phyloP scores from a whole-genome alignment of 1,140 invertebrate species.

The Gonatopus flavifemur region DNA sequence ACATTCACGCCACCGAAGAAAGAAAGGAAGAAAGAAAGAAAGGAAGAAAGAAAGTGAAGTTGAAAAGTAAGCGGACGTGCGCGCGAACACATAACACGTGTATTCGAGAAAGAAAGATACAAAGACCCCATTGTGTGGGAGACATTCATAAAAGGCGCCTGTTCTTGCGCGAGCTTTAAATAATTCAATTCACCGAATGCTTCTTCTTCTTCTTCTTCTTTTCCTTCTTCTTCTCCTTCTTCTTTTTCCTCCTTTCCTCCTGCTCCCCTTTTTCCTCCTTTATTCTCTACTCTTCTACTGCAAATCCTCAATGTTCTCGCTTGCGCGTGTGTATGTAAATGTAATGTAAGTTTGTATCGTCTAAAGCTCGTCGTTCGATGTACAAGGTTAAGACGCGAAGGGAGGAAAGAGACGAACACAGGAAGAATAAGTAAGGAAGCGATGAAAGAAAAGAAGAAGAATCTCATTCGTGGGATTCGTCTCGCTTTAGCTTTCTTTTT shows the following conservation, averaged over 20 bases:
- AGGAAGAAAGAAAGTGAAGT: neutral
- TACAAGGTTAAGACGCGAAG: too few species aligned
- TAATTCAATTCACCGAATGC: constrained; percentile 57
- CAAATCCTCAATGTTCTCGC: too few species aligned
- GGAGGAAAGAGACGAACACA: too few species aligned
- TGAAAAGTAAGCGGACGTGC: constrained; percentile 25
- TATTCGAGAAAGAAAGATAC: constrained; percentile 26
- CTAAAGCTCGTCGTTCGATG: too few species aligned
- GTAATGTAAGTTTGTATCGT: too few species aligned
- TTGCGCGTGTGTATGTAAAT: too few species aligned
- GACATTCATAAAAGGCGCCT: constrained; percentile 49
- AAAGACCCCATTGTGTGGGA: constrained; percentile 51
- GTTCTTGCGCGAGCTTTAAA: constrained; percentile 54
- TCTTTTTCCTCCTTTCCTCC: neutral
- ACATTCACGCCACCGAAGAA: constrained; percentile 40
- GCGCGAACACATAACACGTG: constrained; percentile 31
- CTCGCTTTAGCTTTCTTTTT: constrained; percentile 5
- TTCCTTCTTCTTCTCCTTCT: neutral
- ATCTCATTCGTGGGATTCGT: too few species aligned
- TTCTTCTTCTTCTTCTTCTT: constrained; percentile 22
- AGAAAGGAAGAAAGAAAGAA: neutral
- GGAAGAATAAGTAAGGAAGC: too few species aligned
- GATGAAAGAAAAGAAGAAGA: too few species aligned
- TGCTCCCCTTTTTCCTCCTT: neutral
- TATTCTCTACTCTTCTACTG: neutral